Conservation (phyloP, 2,888 invertebrate genomes). For the Agriotes lineatus region DNA sequence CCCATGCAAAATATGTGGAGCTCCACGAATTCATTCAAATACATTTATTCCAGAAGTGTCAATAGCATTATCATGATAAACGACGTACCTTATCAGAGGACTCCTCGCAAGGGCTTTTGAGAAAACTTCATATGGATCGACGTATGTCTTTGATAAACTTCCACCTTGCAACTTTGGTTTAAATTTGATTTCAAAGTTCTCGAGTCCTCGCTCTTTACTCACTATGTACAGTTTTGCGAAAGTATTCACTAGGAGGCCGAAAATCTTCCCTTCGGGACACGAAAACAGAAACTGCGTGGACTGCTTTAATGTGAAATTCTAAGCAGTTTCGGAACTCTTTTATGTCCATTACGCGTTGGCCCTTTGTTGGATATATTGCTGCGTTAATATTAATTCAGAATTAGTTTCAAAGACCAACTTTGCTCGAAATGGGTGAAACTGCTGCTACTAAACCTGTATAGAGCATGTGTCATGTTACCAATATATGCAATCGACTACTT, state of each 20-base stretch:
- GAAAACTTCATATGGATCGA: slow-evolving; percentile 39
- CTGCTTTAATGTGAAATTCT: slow-evolving; percentile 9
- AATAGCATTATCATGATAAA: slow-evolving; percentile 48
- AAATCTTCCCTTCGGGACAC: slow-evolving; percentile 11
- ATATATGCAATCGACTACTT: too few relatives aligned
- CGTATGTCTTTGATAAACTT: slow-evolving; percentile 46
- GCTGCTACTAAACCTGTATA: too few relatives aligned
- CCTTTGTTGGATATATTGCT: too few relatives aligned
- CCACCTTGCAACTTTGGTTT: slow-evolving; percentile 42
- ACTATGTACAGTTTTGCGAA: slow-evolving; percentile 18
- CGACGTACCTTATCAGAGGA: slow-evolving; percentile 45
- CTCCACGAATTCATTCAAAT: slow-evolving; percentile 46
- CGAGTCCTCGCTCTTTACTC: slow-evolving; percentile 17
- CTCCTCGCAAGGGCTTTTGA: slow-evolving; percentile 39
- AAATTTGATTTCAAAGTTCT: slow-evolving; percentile 43
- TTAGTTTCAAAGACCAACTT: too few relatives aligned
- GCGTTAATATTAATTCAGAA: too few relatives aligned
- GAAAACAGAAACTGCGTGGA: slow-evolving; percentile 19
- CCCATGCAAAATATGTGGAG: slow-evolving; percentile 36
- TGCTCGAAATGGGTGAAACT: too few relatives aligned
- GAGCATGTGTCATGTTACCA: too few relatives aligned
- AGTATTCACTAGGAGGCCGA: slow-evolving; percentile 21
- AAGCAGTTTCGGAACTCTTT: neutral
- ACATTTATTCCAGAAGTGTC: slow-evolving; percentile 48
- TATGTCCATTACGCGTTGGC: too few relatives aligned